phyloP scores from a whole-genome alignment of 2,113 vertebrate genomes.

The Neomonachus schauinslandi region DNA sequence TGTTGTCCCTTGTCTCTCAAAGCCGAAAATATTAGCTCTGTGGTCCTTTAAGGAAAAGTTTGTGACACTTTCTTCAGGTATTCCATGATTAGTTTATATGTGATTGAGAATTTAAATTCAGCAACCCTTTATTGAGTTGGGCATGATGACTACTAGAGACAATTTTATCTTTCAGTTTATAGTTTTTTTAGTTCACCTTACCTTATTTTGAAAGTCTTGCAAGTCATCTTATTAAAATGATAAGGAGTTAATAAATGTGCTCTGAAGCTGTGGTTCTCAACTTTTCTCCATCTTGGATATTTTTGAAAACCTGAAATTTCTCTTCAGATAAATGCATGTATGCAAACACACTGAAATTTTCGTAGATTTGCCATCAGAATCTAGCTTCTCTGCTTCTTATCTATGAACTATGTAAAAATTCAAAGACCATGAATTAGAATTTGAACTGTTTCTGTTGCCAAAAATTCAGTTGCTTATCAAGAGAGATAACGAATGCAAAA shows the following conservation, averaged over 20 bases:
- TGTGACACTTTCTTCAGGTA: background rate
- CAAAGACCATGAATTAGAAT: background rate
- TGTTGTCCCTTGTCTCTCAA: background rate
- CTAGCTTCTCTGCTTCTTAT: background rate
- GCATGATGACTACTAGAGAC: background rate
- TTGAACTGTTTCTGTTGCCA: background rate
- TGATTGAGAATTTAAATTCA: background rate
- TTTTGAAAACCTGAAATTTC: constrained; percentile 22
- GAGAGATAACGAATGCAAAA: constrained; percentile 18
- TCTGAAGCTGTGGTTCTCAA: background rate
- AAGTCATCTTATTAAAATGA: background rate
- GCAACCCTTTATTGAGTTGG: background rate
- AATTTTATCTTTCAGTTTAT: background rate
- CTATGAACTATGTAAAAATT: background rate
- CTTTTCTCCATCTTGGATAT: background rate
- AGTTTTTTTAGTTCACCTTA: background rate
- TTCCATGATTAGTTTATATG: background rate
- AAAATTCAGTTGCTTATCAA: constrained; percentile 40
- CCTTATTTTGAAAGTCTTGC: background rate
- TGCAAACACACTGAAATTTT: background rate
- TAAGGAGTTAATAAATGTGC: background rate
- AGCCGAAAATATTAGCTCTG: background rate
- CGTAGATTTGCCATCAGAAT: background rate
- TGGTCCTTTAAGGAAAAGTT: background rate
- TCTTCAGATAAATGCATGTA: background rate